phyloP scores from a whole-genome alignment of 2,797 vertebrate genomes.

The Aselliscus stoliczkanus region DNA sequence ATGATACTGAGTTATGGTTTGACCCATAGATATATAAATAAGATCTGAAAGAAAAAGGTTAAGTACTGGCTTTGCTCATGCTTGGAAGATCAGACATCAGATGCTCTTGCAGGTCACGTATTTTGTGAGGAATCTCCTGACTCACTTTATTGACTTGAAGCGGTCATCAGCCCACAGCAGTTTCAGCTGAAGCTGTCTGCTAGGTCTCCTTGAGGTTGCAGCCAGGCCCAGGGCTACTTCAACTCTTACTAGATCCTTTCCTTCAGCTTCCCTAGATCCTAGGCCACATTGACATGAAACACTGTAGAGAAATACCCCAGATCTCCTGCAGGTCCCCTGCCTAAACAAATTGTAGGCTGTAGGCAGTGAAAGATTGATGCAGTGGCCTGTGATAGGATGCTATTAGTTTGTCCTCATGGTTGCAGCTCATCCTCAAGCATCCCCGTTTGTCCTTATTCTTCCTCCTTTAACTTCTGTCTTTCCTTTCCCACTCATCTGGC shows the following conservation, averaged over 20 bases:
- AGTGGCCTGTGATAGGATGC: neutral
- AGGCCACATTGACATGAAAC: neutral
- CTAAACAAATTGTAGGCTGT: neutral
- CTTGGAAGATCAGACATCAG: neutral
- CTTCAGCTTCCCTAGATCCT: neutral
- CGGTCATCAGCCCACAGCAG: neutral
- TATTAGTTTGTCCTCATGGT: neutral
- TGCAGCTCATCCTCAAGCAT: neutral
- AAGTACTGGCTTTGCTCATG: neutral
- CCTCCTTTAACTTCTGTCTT: neutral
- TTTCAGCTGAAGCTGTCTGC: neutral
- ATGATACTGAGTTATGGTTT: neutral
- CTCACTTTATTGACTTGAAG: neutral
- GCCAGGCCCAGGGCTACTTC: neutral
- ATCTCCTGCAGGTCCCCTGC: neutral
- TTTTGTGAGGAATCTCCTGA: neutral
- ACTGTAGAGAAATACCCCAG: neutral
- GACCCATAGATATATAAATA: neutral
- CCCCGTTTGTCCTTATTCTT: neutral
- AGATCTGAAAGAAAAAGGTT: neutral
- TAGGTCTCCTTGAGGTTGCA: neutral
- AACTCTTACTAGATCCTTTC: neutral
- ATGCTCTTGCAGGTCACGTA: neutral
- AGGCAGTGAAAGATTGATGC: neutral
- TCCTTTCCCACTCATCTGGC: neutral